These are phyloP conservation scores for Zosterops lateralis DNA, from an alignment of 2,113 vertebrate genomes.

Conservation along the genomic window DNA sequence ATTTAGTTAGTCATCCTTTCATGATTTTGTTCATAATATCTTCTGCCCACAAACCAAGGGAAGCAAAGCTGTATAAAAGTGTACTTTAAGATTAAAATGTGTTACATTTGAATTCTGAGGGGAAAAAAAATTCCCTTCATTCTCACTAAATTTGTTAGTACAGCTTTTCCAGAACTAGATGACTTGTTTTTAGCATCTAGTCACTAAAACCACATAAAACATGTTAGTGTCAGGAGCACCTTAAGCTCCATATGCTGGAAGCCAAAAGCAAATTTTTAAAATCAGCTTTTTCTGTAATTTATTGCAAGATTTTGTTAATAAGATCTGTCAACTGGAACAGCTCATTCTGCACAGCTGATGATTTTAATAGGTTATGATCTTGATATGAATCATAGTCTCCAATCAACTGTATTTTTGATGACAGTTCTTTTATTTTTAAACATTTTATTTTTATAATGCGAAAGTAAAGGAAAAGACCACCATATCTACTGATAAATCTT, in stretches of 20 bases:
- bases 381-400: constrained; percentile 71
- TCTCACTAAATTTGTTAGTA: background rate
- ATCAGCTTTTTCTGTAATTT: constrained; percentile 54
- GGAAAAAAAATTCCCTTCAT: background rate
- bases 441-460: constrained; percentile 19
- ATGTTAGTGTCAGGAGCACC: constrained; percentile 22
- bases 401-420: constrained; percentile 65
- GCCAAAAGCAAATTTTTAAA: constrained; percentile 54
- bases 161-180: constrained; percentile 6
- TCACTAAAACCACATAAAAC: constrained; percentile 45
- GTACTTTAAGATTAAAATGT: background rate
- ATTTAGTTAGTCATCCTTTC: background rate
- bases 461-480: background rate
- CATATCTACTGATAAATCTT: background rate
- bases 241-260: constrained; percentile 57
- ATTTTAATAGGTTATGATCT: constrained; percentile 77
- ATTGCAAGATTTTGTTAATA: constrained; percentile 66
- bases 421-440: constrained; percentile 58
- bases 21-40: background rate
- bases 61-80: background rate
- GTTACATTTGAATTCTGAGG: background rate
- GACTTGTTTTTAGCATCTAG: constrained; percentile 36
- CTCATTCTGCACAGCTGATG: constrained; percentile 68
- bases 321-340: constrained; percentile 71
- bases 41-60: background rate